Evolutionary conservation across 2,113 vertebrate genomes (phyloP), one percentile per base, ranked within the genome.

Genomic region (Phainopepla nitens): DNA sequence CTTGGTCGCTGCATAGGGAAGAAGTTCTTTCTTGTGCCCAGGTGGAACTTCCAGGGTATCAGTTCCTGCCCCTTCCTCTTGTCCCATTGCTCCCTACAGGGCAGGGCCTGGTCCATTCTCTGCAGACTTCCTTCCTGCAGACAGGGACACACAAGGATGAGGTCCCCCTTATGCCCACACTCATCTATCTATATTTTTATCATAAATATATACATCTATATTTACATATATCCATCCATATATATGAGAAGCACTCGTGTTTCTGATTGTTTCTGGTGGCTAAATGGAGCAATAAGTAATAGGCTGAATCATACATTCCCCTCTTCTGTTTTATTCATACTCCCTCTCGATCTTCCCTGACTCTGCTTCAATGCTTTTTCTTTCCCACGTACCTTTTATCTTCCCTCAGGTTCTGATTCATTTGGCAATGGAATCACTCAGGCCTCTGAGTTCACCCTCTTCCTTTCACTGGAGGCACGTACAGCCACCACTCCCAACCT

Each of bases 351-450:
- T 50, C 69, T 79, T 73, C 47, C 36, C 53, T 31, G 20, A 47
- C 35, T 49, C 11, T 33, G 2, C 81, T 78, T 89, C 62, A 78
- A 22, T 49, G 42, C 3, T n/a, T 88, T 78, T 87, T 49, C 76
- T 60, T 82, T 11, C 5, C 21, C 45, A 51, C 83, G 39, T 93
- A 57, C 27, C 47, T 94, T 88, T 82, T 89, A 22, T 65, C 35
- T 71, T 94, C 57, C 70, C n/a, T 94, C 70, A 51, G 53, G 64
- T 82, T 94, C 87, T 90, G 87, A 92, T 95, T 93, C 73, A 94
- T 89, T 89, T 73, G 58, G 70, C 2, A 15, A 45, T 36, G 45
- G 56, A 89, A 85, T 89, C 65, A 75, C 41, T 94, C 9, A 11
- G 79, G 53, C 28, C 50, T 76, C 61, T 81, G 82, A 86, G 57